Conservation (phyloP, 2,113 vertebrate genomes). For the Narcine bancroftii region DNA sequence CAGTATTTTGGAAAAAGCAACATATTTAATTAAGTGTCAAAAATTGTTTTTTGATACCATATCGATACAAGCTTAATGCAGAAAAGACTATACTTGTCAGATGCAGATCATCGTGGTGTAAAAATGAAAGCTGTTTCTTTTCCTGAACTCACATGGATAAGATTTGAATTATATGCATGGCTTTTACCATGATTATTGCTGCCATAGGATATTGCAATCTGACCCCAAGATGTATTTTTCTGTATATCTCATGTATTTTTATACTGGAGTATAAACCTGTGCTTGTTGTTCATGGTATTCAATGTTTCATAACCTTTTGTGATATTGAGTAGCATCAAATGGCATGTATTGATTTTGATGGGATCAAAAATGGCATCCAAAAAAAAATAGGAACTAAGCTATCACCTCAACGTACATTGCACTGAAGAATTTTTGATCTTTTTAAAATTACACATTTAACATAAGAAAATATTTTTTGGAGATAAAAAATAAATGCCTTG, state of each 20-base stretch:
- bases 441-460: neutral
- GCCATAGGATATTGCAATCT: neutral
- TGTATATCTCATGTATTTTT: neutral
- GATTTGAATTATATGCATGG: neutral
- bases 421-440: neutral
- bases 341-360: no score
- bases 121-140: constrained; percentile 16
- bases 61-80: neutral
- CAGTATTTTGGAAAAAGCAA: neutral
- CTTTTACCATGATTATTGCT: neutral
- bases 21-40: neutral
- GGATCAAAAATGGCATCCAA: neutral
- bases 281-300: neutral
- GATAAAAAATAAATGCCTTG: neutral
- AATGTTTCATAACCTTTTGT: neutral
- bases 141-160: constrained; percentile 18
- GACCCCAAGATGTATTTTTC: neutral
- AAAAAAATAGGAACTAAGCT: neutral
- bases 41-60: neutral
- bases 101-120: neutral
- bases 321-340: neutral
- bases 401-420: neutral
- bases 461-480: neutral
- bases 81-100: neutral
- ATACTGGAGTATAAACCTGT: neutral